Percentiles rank a stretch among this genome's conserved stretches.
phyloP scores from a whole-genome alignment of 1,140 invertebrate species.

The Drosophila watanabei region DNA sequence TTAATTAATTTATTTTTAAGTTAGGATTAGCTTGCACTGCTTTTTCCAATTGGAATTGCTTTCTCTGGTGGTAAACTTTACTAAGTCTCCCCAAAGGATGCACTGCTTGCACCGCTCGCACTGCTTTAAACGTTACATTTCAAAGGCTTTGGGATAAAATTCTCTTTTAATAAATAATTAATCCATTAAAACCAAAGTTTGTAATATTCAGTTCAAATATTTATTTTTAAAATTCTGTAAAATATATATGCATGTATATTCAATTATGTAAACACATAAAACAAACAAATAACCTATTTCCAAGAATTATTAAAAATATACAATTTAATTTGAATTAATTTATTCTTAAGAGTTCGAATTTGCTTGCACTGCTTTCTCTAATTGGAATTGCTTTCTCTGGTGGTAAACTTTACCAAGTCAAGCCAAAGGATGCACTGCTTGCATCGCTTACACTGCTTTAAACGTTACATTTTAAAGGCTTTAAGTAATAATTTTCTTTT shows the following conservation, averaged over 20 bases:
- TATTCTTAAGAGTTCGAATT: too few relatives aligned
- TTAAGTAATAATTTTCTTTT: too few relatives aligned
- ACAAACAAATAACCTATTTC: too few relatives aligned
- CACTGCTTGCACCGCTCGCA: neutral
- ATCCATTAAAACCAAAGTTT: neutral
- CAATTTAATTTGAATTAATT: too few relatives aligned
- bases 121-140: constrained; percentile 2
- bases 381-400: too few relatives aligned
- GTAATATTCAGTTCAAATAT: constrained; percentile 45
- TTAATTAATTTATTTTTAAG: too few relatives aligned
- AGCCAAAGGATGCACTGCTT: neutral
- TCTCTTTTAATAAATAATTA: neutral
- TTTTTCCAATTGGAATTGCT: too few relatives aligned
- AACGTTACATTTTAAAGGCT: neutral
- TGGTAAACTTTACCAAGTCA: neutral
- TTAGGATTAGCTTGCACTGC: too few relatives aligned
- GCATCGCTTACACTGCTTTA: neutral
- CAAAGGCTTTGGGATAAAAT: too few relatives aligned
- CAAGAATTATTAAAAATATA: too few relatives aligned
- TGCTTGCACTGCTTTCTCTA: too few relatives aligned
- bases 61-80: neutral
- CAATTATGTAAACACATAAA: constrained; percentile 75
- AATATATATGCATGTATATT: constrained; percentile 55
- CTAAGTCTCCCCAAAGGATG: neutral
- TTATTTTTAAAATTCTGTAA: constrained; percentile 81